Conservation (phyloP, 2,888 invertebrate genomes). For the Physocephala rufipes region DNA sequence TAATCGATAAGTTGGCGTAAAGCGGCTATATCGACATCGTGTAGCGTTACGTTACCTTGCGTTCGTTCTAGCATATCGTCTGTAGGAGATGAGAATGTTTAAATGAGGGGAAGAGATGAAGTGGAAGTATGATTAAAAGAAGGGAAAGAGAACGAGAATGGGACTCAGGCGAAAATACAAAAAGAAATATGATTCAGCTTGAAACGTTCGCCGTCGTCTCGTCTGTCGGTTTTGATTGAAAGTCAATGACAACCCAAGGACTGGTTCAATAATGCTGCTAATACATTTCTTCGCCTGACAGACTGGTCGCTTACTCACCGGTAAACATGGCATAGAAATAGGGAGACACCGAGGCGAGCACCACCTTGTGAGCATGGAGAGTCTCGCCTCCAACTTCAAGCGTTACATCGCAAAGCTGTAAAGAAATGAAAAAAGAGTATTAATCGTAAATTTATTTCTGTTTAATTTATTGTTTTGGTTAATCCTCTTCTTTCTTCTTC, state of each 20-base stretch:
- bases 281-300: no score
- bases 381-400: constrained; percentile 74
- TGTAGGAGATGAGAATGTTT: constrained; percentile 43
- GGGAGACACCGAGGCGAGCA: constrained; percentile 78
- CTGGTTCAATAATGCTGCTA: constrained; percentile 9
- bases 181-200: neutral
- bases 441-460: neutral
- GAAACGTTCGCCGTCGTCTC: neutral
- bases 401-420: constrained; percentile 68
- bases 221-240: neutral
- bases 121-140: neutral
- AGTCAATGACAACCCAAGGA: neutral
- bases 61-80: constrained; percentile 66
- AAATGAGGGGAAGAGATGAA: neutral
- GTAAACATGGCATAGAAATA: constrained; percentile 77
- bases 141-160: neutral
- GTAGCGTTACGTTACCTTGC: constrained; percentile 62
- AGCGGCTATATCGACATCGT: constrained; percentile 71
- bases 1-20: constrained; percentile 77
- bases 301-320: constrained; percentile 55
- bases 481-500: no score
- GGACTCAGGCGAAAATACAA: neutral
- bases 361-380: constrained; percentile 77
- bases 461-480: constrained; percentile 16
- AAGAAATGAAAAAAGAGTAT: constrained; percentile 15